Conservation (phyloP, 2,888 invertebrate genomes). For the Isotomurus palustris region DNA sequence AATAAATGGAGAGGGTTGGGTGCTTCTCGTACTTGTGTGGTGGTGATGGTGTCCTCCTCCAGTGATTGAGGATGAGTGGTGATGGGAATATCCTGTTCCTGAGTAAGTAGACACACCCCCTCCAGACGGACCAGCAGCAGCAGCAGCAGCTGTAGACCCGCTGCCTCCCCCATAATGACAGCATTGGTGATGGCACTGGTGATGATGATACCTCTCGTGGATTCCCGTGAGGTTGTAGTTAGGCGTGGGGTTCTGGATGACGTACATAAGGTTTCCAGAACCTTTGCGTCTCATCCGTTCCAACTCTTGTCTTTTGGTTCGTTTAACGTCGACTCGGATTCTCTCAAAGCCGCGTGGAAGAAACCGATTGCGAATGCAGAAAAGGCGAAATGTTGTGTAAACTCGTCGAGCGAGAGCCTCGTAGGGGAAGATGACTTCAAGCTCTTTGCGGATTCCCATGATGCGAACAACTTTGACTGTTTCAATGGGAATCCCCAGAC, state of each 20-base stretch:
- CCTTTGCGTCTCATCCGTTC: constrained; percentile 36
- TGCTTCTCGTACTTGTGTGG: background rate
- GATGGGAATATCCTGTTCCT: background rate
- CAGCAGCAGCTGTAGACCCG: too few relatives aligned
- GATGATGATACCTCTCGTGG: constrained; percentile 16
- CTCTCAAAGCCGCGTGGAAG: constrained; percentile 31
- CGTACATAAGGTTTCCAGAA: constrained; percentile 26
- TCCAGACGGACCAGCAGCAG: constrained; percentile 9
- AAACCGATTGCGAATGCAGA: constrained; percentile 29
- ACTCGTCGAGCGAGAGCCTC: constrained; percentile 39
- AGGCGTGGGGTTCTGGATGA: constrained; percentile 28
- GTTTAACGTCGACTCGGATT: constrained; percentile 35
- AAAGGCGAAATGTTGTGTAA: constrained; percentile 37
- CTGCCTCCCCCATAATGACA: constrained; percentile 22
- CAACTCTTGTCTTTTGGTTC: constrained; percentile 40
- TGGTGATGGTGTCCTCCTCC: background rate
- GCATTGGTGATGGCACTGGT: constrained; percentile 10
- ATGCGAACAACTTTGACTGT: constrained; percentile 34
- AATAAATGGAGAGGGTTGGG: background rate
- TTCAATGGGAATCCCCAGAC: constrained; percentile 37
- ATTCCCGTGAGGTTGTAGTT: constrained; percentile 12
- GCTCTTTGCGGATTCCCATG: constrained; percentile 31
- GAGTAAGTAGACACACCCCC: constrained; percentile 7
- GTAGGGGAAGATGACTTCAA: constrained; percentile 39
- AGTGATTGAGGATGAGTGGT: background rate